phyloP scores from a whole-genome alignment of 2,888 invertebrate genomes.

The Andrena minutula region DNA sequence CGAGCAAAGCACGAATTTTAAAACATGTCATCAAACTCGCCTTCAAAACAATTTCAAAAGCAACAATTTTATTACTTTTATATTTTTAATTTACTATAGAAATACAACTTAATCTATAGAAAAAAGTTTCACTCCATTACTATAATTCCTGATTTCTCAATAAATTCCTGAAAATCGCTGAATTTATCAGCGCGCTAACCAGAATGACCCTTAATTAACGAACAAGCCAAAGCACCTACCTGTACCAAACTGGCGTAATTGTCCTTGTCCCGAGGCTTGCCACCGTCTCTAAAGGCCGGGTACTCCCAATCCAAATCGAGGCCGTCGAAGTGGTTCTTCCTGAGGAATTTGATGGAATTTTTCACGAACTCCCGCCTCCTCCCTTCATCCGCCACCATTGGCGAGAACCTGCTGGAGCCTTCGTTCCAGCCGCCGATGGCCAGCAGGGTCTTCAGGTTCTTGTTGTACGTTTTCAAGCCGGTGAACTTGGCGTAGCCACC shows the following conservation, averaged over 20 bases:
- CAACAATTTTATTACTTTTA: no score
- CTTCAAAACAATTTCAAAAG: no score
- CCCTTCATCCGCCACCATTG: slow-evolving; percentile 93
- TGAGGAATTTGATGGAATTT: slow-evolving; percentile 93
- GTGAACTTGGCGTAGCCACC: slow-evolving; percentile 98
- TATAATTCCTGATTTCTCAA: no score
- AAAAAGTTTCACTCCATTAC: no score
- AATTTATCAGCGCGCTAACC: no score
- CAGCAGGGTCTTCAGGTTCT: slow-evolving; percentile 94
- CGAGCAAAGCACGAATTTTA: no score
- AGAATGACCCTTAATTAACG: no score
- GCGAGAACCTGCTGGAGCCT: slow-evolving; percentile 94
- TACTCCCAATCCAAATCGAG: slow-evolving; percentile 97
- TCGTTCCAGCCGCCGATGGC: slow-evolving; percentile 98
- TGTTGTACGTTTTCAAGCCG: slow-evolving; percentile 96
- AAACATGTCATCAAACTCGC: no score
- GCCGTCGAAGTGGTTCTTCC: slow-evolving; percentile 97
- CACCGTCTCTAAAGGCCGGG: slow-evolving; percentile 91
- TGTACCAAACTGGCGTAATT: slow-evolving; percentile 95
- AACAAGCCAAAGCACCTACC: slow-evolving; percentile 82
- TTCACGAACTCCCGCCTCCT: slow-evolving; percentile 93
- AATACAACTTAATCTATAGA: no score
- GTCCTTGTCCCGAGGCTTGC: slow-evolving; percentile 91
- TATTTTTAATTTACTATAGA: no score
- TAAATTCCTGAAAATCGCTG: no score